Percentiles rank a stretch among this genome's conserved stretches.
These are phyloP conservation scores for Nomia melanderi DNA, from an alignment of 1,140 invertebrate species.

Conservation along the genomic window DNA sequence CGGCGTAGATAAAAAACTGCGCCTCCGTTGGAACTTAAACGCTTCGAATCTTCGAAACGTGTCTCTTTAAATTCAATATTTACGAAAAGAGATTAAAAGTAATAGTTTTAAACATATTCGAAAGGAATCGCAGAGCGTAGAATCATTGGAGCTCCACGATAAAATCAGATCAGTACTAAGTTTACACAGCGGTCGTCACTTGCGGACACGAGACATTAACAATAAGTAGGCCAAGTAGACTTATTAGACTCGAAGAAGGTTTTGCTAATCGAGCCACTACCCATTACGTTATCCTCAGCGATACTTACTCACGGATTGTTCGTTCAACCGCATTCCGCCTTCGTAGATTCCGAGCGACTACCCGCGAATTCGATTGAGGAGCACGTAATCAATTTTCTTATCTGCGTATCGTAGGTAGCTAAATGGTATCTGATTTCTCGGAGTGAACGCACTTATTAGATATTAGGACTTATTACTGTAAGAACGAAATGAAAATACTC, in stretches of 20 bases:
- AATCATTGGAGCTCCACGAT: background rate
- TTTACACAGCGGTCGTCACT: slow-evolving; percentile 26
- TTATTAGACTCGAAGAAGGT: slow-evolving; percentile 52
- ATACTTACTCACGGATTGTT: slow-evolving; percentile 35
- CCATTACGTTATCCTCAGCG: slow-evolving; percentile 47
- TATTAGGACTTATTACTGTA: too few species aligned
- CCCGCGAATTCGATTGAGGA: background rate
- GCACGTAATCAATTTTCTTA: background rate
- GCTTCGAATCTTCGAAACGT: background rate
- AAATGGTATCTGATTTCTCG: background rate
- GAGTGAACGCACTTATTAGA: too few species aligned
- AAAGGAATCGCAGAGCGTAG: background rate
- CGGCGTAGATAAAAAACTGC: background rate
- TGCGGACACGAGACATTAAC: slow-evolving; percentile 58
- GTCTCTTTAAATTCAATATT: too few species aligned
- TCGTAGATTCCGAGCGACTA: slow-evolving; percentile 1
- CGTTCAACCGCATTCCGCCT: slow-evolving; percentile 29
- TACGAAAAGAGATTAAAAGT: too few species aligned
- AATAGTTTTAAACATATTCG: too few species aligned
- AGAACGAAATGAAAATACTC: background rate
- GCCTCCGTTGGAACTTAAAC: background rate
- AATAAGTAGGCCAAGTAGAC: slow-evolving; percentile 62
- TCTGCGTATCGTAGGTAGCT: background rate
- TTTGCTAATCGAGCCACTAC: slow-evolving; percentile 49
- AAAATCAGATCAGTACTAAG: slow-evolving; percentile 28